Evolutionary conservation across 2,888 invertebrate genomes (phyloP).

Genomic region (Blastobasis adustella): DNA sequence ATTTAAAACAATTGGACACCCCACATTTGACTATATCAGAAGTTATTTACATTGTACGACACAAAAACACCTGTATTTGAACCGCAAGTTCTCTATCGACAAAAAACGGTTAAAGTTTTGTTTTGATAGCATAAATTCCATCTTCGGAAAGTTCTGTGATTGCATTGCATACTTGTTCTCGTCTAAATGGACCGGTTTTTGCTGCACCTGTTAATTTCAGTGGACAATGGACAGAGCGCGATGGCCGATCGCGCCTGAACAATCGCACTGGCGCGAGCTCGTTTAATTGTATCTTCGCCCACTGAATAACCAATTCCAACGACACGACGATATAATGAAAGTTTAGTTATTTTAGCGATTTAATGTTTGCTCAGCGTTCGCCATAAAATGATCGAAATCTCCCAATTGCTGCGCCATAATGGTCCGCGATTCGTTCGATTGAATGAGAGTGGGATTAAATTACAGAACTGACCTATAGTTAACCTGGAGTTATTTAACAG

Average conservation of each 20-base stretch:
- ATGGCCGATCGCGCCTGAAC: constrained; percentile 45
- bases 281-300: constrained; percentile 57
- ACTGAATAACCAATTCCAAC: constrained; percentile 44
- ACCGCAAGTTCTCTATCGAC: no score
- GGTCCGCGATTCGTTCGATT: constrained; percentile 13
- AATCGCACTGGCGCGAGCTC: constrained; percentile 48
- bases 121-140: no score
- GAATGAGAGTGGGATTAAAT: constrained; percentile 21
- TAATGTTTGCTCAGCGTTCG: constrained; percentile 3
- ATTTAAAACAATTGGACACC: constrained; percentile 12
- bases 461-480: constrained; percentile 46
- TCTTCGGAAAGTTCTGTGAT: no score
- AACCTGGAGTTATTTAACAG: constrained; percentile 58
- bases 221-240: constrained; percentile 51
- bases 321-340: constrained; percentile 18
- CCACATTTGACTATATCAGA: no score
- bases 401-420: constrained; percentile 12
- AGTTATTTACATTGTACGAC: no score
- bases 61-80: no score
- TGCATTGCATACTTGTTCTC: no score
- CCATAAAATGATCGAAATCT: constrained; percentile 9
- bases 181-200: constrained; percentile 33
- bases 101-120: no score
- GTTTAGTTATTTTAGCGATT: constrained; percentile 9
- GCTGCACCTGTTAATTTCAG: constrained; percentile 48